Conservation (phyloP, 2,888 invertebrate species). For the Halocaridina rubra region DNA sequence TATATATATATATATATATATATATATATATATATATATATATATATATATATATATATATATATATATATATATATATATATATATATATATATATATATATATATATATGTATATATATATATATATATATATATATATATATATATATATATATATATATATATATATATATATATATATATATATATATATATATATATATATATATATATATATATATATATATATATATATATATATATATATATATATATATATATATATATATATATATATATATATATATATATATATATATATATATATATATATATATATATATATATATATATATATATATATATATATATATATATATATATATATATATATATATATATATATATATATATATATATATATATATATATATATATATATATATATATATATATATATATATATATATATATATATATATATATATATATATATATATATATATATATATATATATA, state of each 20-base stretch:
- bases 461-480: background rate
- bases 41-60: background rate
- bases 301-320: background rate
- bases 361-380: background rate
- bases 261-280: background rate
- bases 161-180: background rate
- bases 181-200: background rate
- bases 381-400: background rate
- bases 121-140: background rate
- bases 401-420: background rate
- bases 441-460: background rate
- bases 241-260: background rate
- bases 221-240: background rate
- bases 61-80: background rate
- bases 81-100: conserved; percentile 9
- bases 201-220: background rate
- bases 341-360: background rate
- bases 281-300: background rate
- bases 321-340: background rate
- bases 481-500: background rate
- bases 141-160: background rate
- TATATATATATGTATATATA: background rate
- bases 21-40: background rate
- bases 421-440: background rate
- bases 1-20: background rate